Evolutionary conservation across 1,140 invertebrate genomes (phyloP), one percentile per base, ranked within the genome.

Genomic region (Atta texana): DNA sequence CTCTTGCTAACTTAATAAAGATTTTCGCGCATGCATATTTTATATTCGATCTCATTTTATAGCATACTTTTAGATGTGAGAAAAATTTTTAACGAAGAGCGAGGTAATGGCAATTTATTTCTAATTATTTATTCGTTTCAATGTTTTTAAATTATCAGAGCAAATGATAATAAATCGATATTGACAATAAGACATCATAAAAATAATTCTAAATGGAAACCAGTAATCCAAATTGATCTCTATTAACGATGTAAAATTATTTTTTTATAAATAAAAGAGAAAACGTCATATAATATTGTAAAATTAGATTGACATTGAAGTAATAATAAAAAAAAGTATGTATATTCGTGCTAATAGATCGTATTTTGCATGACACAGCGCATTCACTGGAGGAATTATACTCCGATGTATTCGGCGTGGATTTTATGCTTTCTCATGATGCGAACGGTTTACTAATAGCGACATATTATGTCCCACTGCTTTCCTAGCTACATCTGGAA

Each of bases 121-220:
- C 7, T 51, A 84, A 84, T 84, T 61, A 18, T 12, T 53, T 8
- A 80, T 80, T 21, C 4, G n/a, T n/a, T 4, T 21, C 44, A 53
- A 80, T 6, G 49, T 10, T 5, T 34, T 2, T 3, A 44, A 82
- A 82, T 82, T 82, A 31, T 49, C 53, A 3, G 3, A 1, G 1
- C 14, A 18, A 51, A 31, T 14, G 14, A 31, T 49, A 31, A 6
- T 12, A 14, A 39, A 63, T 77, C 16, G 3, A n/a, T 6, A 28
- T 34, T 55, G 21, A 12, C 10, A 12, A 53, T 18, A 44, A 18
- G 61, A 24, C 10, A 34, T 34, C 31, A 6, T 34, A 12, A 68
- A 55, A 57, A 53, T 69, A 49, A 21, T 28, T 55, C 0, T 2
- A 44, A 44, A n/a, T 57, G 1, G 6, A 57, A 71, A 57, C 64